Base-by-base conservation (phyloP, 2,888 invertebrate genomes). In the Aplocera efformata region DNA sequence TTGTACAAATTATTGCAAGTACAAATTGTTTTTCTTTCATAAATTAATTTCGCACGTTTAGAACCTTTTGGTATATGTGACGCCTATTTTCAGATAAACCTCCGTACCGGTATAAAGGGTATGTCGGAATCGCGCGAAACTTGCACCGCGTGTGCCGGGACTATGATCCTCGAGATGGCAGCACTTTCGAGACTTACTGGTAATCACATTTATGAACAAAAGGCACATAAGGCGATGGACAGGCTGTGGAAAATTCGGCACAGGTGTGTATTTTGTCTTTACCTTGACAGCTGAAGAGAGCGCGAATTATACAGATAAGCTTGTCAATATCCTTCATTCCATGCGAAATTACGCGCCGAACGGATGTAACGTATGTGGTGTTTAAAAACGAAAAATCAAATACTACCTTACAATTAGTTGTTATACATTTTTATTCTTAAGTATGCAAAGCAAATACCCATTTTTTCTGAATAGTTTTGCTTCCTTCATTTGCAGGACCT, bases 121-220 rank as follows among this genome's bases (percentile, higher is more conserved):
- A 63, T 96, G 32, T 92, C 93, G 50, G 91, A 93, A 56, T 93
- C 94, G 0, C 90, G 94, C 2, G 98, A 98, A 80, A 98, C 98
- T 0, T 99, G 99, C 71, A 99, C 99, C 0, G 98, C 99, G 0
- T 99, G 99, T 81, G 98, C 98, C 1, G 99, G 99, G 0, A 98
- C 98, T 0, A 98, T 99, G 92, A 94, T 99, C 34, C 84, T 99
- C 21, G 99, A 99, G 86, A 97, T 99, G 92, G 98, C 98, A 0
- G 97, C 98, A 0, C 89, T 99, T 5, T 97, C 97, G 1, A 91
- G 98, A 1, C 90, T 99, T 33, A 96, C 97, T 0, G 98, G 96
- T 62, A 96, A 97, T 72, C 92, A 95, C 0, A 89, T 98, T 31
- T 99, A 96, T 79, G 98, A 98, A 81, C 94, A 95, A 62, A 98